These are phyloP conservation scores for Phodopus roborovskii DNA, from an alignment of 2,113 vertebrate species.

Conservation along the genomic window DNA sequence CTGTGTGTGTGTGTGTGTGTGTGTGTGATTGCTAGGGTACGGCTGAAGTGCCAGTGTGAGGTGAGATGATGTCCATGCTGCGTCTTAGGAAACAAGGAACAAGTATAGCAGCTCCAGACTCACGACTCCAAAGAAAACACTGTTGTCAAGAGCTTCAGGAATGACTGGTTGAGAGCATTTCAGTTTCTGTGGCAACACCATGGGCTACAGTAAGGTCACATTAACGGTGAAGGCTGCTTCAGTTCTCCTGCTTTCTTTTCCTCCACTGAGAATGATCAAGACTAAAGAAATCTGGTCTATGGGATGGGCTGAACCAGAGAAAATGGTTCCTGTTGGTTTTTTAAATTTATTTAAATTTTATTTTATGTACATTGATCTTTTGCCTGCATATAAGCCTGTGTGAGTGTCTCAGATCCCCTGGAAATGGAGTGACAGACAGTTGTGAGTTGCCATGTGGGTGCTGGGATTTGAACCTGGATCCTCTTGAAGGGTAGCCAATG, in stretches of 20 bases:
- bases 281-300: background rate
- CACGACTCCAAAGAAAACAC: background rate
- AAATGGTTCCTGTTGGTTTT: background rate
- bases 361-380: background rate
- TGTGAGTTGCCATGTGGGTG: background rate
- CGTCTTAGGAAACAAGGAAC: background rate
- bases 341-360: background rate
- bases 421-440: background rate
- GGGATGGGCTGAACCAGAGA: background rate
- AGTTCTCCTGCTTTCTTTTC: background rate
- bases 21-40: background rate
- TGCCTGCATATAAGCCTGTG: background rate
- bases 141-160: background rate
- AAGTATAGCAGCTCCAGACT: background rate
- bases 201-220: background rate
- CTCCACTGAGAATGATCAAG: background rate
- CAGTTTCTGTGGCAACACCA: background rate
- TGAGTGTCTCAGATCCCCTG: background rate
- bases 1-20: background rate
- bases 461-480: background rate
- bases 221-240: background rate
- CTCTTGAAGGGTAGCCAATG: background rate
- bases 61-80: background rate
- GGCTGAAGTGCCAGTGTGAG: background rate
- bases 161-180: background rate